Evolutionary conservation across 2,797 vertebrate species (phyloP).

Genomic region (Pantherophis alleghaniensis): DNA sequence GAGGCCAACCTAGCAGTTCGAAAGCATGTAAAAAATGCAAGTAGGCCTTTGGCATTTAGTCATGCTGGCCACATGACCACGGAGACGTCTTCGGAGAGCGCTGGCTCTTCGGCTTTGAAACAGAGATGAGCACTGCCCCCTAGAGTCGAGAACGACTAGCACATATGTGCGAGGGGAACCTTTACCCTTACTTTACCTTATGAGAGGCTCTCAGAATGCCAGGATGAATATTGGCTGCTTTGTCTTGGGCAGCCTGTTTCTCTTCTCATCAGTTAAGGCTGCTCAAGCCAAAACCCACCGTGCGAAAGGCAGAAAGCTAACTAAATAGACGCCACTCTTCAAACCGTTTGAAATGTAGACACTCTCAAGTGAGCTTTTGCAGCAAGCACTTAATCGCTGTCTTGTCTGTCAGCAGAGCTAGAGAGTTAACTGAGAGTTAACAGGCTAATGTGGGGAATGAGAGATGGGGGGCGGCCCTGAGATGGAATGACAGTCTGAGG

Average conservation of each 20-base stretch:
- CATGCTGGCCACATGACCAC: no score
- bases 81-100: no score
- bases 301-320: conserved; percentile 42
- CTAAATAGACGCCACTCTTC: conserved; percentile 60
- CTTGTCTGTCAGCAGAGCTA: conserved; percentile 62
- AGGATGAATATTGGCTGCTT: neutral
- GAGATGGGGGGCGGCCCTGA: conserved; percentile 58
- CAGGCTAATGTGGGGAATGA: conserved; percentile 49
- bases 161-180: no score
- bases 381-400: conserved; percentile 59
- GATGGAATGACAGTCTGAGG: conserved; percentile 49
- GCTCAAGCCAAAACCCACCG: neutral
- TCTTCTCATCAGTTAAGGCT: neutral
- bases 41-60: no score
- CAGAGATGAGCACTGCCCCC: no score
- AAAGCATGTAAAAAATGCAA: no score
- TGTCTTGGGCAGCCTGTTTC: neutral
- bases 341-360: conserved; percentile 64
- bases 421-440: conserved; percentile 38
- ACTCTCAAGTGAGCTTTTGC: conserved; percentile 65
- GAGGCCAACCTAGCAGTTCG: no score
- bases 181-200: no score
- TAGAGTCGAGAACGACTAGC: no score
- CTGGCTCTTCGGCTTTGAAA: no score
- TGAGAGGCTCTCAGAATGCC: neutral